Evolutionary conservation across 2,888 invertebrate genomes (phyloP).

Genomic region (Ormyrus nitidulus): DNA sequence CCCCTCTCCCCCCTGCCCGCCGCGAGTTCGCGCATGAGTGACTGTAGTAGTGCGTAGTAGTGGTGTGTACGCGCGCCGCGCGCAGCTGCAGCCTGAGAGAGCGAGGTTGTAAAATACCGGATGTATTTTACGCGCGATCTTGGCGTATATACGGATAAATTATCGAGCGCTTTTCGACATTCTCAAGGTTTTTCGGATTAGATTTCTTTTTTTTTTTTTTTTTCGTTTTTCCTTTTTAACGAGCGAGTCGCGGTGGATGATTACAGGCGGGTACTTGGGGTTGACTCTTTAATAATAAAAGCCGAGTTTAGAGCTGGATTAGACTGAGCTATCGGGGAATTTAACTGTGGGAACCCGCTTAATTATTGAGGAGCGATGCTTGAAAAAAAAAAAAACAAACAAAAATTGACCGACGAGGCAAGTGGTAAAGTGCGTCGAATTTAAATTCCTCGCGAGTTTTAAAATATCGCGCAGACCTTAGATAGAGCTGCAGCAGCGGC

Average conservation of each 20-base stretch:
- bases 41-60: conserved; percentile 45
- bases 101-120: conserved; percentile 40
- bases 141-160: conserved; percentile 14
- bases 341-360: no score
- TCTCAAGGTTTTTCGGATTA: neutral
- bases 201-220: neutral
- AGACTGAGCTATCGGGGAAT: no score
- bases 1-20: neutral
- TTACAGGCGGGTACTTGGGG: no score
- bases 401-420: no score
- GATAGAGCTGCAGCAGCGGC: neutral
- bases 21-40: conserved; percentile 29
- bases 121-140: conserved; percentile 37
- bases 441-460: no score
- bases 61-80: neutral
- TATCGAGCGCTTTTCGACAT: conserved; percentile 9
- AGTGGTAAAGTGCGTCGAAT: no score
- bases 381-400: no score
- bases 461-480: no score
- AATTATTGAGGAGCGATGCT: no score
- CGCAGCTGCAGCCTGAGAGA: neutral
- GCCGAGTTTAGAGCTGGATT: no score
- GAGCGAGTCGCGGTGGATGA: no score
- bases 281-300: no score
- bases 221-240: neutral